Conservation (phyloP, 53 echinoderm and acorn worm species). For the Mesocentrotus franciscanus region DNA sequence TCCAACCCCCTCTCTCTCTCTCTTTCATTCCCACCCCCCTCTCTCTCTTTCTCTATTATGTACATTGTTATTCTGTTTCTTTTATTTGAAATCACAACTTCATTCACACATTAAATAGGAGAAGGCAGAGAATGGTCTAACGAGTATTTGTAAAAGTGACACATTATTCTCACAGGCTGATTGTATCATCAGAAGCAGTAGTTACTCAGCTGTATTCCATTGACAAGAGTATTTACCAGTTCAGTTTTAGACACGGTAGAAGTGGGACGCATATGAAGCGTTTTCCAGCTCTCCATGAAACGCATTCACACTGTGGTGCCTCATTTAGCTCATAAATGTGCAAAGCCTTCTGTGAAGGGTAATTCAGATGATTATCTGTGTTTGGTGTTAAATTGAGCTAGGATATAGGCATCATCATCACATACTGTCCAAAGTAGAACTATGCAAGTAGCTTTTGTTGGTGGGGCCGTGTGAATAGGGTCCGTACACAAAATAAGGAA, state of each 20-base stretch:
- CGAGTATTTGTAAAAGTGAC: slow-evolving; percentile 24
- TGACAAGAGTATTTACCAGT: slow-evolving; percentile 51
- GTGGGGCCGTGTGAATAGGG: not conserved
- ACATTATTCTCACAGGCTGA: slow-evolving; percentile 6
- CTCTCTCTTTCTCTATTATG: not conserved
- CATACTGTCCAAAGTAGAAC: not conserved
- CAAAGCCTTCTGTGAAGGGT: not conserved
- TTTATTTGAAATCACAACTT: not conserved
- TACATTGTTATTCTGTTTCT: not conserved
- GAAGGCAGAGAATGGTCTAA: not conserved
- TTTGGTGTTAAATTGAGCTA: not conserved
- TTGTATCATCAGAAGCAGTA: not conserved
- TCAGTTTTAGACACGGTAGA: not conserved
- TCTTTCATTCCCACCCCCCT: too few species aligned
- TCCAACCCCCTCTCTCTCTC: too few species aligned
- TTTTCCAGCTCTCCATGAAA: not conserved
- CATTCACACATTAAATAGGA: not conserved
- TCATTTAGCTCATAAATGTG: not conserved
- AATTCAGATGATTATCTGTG: not conserved
- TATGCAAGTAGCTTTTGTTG: not conserved
- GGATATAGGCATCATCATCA: not conserved
- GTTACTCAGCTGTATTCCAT: slow-evolving; percentile 32
- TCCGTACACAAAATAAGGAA: not conserved
- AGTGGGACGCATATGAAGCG: not conserved
- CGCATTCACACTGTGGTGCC: not conserved